Base-by-base conservation (phyloP, 1,140 invertebrate species). In the Lineus longissimus region DNA sequence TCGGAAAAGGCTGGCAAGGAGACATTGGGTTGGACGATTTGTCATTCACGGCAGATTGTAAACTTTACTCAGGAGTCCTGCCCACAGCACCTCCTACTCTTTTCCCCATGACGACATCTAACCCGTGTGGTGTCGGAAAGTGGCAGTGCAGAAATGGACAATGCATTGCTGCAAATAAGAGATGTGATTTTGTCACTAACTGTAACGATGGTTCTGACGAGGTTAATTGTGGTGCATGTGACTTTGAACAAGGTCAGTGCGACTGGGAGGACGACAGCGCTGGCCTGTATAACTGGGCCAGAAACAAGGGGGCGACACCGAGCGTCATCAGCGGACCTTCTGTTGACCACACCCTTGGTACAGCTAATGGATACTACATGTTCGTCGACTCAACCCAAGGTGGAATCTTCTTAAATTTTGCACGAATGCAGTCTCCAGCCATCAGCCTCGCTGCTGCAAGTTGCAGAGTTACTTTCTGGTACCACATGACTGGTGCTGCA, bases 1-100 rank as follows among this genome's bases (percentile, higher is more conserved):
- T 70, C 17, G 77, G 77, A 15, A 63, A 66, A 7, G 67, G 69
- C 30, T 68, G 63, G 36, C 25, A 64, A 40, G 77, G 77, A 19
- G 76, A 76, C 55, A 81, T 82, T 65, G 77, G 75, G 13, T 70
- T 81, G 40, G 81, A 82, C 72, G 79, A 82, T 67, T 41, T 78
- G 0, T 76, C 75, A 17, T 76, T 76, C 40, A 66, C 75, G 22
- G 17, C 55, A n/a, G 70, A 61, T 13, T 76, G 74, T 61, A 30
- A 55, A 40, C 15, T 62, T 13, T 64, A 63, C 31, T 43, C 29
- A 19, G 59, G 51, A 11, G 61, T 60, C 7, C n/a, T 63, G 22
- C 56, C 62, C 6, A 60, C 62, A 36, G 29, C 55, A 36, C 43
- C 51, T 61, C 61, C 68, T 17, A 61, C 55, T 4, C 29, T 27